Conservation (phyloP, 2,113 vertebrate genomes). For the Engraulis encrasicolus region DNA sequence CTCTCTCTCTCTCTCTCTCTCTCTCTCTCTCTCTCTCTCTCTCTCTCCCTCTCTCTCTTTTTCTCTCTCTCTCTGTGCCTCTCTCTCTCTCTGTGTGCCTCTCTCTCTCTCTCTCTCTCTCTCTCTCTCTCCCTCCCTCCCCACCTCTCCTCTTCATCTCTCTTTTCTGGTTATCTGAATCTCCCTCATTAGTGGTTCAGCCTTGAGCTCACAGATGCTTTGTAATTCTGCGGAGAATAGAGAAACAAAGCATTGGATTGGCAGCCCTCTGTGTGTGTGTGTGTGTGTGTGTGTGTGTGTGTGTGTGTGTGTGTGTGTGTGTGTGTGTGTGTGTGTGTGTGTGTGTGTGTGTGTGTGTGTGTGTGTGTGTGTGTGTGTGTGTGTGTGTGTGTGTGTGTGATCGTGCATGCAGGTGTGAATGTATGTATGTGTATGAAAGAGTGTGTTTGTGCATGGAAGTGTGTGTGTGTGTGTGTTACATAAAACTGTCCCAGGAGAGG, state of each 20-base stretch:
- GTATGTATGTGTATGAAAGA: not conserved
- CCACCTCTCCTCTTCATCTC: not conserved
- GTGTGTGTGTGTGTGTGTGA: not conserved
- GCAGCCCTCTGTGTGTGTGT: not conserved
- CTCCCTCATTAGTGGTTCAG: not conserved
- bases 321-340: not conserved
- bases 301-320: not conserved
- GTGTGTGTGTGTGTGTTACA: not conserved
- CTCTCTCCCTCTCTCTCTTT: slow-evolving; percentile 9
- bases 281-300: not conserved
- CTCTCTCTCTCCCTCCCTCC: slow-evolving; percentile 35
- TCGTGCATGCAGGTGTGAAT: not conserved
- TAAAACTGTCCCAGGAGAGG: not conserved
- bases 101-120: slow-evolving; percentile 18
- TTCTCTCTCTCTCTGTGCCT: slow-evolving; percentile 4
- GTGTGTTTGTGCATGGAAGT: not conserved
- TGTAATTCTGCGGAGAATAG: not conserved
- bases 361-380: not conserved
- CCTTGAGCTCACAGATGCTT: slow-evolving; percentile 19
- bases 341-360: not conserved
- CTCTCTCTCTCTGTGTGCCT: slow-evolving; percentile 13
- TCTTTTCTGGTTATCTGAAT: not conserved
- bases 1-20: slow-evolving; percentile 24
- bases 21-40: slow-evolving; percentile 43
- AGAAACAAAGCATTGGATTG: not conserved